These are phyloP conservation scores for Ailurus styani DNA, from an alignment of 2,113 vertebrate species.

Conservation along the genomic window DNA sequence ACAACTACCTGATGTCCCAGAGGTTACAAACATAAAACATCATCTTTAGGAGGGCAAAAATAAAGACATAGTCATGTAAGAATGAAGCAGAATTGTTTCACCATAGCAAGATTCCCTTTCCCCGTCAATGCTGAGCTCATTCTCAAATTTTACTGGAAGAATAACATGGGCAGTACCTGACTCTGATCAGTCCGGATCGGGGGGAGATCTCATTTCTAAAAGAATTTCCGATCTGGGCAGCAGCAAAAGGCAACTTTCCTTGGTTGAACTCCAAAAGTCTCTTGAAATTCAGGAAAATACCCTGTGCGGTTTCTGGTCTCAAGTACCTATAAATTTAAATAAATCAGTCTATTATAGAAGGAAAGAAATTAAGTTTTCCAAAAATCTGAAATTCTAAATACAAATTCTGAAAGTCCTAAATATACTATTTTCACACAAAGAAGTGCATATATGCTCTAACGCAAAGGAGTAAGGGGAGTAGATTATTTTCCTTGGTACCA, in stretches of 20 bases:
- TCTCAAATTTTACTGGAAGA: not conserved
- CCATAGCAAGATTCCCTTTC: conserved; percentile 2
- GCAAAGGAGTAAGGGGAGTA: not conserved
- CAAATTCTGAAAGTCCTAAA: not conserved
- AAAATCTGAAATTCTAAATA: conserved; percentile 18
- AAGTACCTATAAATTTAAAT: conserved; percentile 86
- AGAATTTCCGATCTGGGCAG: conserved; percentile 98
- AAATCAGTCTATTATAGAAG: not conserved
- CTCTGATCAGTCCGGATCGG: conserved; percentile 96
- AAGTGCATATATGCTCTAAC: not conserved
- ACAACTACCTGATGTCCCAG: not conserved
- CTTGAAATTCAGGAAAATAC: conserved; percentile 99
- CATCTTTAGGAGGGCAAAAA: not conserved
- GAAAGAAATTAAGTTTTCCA: not conserved
- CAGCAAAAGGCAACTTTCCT: conserved; percentile 97
- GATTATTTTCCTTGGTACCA: not conserved
- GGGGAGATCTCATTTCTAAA: conserved; percentile 99
- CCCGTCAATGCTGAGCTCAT: not conserved
- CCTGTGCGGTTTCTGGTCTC: conserved; percentile 98
- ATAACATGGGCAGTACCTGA: conserved; percentile 84
- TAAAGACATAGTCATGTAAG: not conserved
- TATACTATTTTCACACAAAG: not conserved
- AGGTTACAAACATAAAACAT: not conserved
- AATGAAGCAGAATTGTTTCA: not conserved
- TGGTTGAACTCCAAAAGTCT: conserved; percentile 98